Conservation (phyloP, 2,888 invertebrate genomes). For the Dryomyza anilis region DNA sequence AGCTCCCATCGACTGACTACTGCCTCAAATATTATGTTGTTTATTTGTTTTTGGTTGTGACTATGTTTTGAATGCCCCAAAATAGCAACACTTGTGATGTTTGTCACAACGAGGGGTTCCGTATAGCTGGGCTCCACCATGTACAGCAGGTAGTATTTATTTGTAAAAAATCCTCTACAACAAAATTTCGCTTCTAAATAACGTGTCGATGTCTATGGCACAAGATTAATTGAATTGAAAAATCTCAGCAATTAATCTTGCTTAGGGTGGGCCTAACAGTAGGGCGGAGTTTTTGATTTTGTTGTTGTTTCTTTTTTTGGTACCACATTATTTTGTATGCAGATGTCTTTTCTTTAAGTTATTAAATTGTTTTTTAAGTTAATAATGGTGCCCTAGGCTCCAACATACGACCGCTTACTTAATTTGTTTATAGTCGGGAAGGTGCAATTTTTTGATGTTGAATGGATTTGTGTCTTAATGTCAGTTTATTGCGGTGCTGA, state of each 20-base stretch:
- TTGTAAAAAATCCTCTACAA: no score
- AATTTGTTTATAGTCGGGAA: no score
- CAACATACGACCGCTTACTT: background rate
- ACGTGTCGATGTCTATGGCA: conserved; percentile 37
- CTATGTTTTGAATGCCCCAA: background rate
- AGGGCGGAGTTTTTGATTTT: no score
- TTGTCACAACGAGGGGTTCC: background rate
- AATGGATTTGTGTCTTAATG: no score
- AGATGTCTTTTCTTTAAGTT: conserved; percentile 6
- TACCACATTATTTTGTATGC: no score
- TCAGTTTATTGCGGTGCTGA: no score
- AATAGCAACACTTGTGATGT: background rate
- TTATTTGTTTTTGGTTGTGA: background rate
- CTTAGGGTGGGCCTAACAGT: conserved; percentile 34
- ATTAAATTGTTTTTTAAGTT: conserved; percentile 14
- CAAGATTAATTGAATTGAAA: conserved; percentile 57
- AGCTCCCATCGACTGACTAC: background rate
- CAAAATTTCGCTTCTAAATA: background rate
- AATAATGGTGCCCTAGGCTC: background rate
- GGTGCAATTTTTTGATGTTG: no score
- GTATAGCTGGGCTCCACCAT: no score
- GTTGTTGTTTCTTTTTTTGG: background rate
- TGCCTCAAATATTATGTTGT: background rate
- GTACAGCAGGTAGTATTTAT: no score
- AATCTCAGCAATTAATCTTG: conserved; percentile 56